phyloP scores from a whole-genome alignment of 2,113 vertebrate species.

The Grantiella picta region DNA sequence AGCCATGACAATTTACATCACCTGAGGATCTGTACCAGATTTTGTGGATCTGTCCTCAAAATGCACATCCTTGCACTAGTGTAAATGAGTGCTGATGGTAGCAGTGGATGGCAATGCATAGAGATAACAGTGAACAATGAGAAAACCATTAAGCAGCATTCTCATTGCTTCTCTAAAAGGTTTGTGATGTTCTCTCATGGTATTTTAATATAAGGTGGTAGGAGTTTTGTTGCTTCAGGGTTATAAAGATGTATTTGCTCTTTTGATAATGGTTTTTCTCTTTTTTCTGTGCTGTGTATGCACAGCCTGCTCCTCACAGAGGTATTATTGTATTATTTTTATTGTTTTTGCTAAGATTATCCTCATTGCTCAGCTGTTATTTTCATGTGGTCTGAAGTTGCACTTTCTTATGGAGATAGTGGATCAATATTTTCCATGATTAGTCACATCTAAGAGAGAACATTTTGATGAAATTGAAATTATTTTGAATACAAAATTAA shows the following conservation, averaged over 20 bases:
- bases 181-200: background rate
- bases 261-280: background rate
- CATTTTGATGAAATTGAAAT: background rate
- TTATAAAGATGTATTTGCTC: background rate
- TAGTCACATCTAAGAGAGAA: background rate
- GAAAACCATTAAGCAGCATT: background rate
- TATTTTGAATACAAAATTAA: background rate
- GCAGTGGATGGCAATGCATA: background rate
- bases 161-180: background rate
- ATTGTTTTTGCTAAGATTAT: conserved; percentile 2
- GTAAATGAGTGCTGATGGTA: background rate
- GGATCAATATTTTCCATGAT: background rate
- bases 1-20: conserved; percentile 19
- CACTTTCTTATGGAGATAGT: background rate
- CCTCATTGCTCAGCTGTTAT: background rate
- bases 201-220: background rate
- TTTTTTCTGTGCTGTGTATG: background rate
- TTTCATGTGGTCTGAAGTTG: background rate
- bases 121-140: background rate
- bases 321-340: background rate
- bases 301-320: background rate
- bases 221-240: background rate
- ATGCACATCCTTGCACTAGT: background rate
- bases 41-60: background rate
- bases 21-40: conserved; percentile 14